Evolutionary conservation across 1,140 invertebrate genomes (phyloP), one percentile per base, ranked within the genome.

Genomic region (Epicauta chinensis): DNA sequence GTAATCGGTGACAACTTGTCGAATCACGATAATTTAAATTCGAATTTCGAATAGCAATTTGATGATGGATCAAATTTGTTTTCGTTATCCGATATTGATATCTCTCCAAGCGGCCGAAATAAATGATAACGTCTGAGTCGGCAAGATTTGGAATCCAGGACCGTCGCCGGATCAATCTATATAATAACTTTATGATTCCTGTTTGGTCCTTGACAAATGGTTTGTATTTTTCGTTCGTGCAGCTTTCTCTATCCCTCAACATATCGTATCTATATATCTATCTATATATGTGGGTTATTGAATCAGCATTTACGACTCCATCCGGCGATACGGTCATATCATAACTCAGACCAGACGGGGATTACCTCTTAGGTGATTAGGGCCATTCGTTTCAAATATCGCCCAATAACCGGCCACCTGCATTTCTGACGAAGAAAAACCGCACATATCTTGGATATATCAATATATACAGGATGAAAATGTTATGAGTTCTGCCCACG

Each of bases 351-450:
- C 42, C 52, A 45, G 56, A 59, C 60, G 53, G 64, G 59, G 60
- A 64, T 63, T 63, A 66, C 64, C 64, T 66, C 62, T 66, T 66
- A 66, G 58, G 62, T 66, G 64, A 66, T 66, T 66, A 64, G 59
- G 61, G 57, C 53, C 46, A 64, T 66, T 55, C 52, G 57, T 64
- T 58, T 61, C 23, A 2, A 23, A 23, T 23, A 23, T 23, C 23
- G 23, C 23, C 23, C 23, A 23, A 23, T 23, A 23, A 23, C 23
- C 23, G 23, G 23, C 23, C 23, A 23, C 23, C 23, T 23, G 23
- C 7, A 23, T 23, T 7, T 5, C 4, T 23, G 7, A 5, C 23
- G 23, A 23, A 23, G 7, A n/a, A n/a, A n/a, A n/a, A n/a, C n/a
- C n/a, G n/a, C n/a, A n/a, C n/a, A n/a, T n/a, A 23, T 23, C 23